These are phyloP conservation scores for Odontophorus gujanensis DNA, from an alignment of 2,113 vertebrate genomes.

Conservation along the genomic window DNA sequence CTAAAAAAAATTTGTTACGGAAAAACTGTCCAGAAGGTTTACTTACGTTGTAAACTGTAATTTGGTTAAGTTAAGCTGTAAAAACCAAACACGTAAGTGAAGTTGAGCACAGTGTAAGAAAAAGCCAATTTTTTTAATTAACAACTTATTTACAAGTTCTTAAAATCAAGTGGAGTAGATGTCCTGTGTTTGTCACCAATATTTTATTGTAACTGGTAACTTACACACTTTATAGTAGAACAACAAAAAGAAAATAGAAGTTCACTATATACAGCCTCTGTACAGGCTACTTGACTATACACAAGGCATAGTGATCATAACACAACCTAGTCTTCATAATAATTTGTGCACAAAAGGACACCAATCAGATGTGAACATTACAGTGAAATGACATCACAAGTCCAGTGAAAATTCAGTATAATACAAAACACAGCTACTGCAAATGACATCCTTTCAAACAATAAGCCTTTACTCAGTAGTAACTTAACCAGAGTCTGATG, in stretches of 20 bases:
- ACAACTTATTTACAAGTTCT: constrained; percentile 61
- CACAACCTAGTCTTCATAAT: constrained; percentile 79
- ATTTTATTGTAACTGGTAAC: constrained; percentile 93
- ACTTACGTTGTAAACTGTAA: not conserved
- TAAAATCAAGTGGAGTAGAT: constrained; percentile 62
- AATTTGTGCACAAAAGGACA: constrained; percentile 83
- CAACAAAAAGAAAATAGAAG: constrained; percentile 78
- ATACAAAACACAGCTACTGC: constrained; percentile 84
- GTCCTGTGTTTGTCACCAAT: constrained; percentile 80
- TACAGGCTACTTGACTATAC: constrained; percentile 81
- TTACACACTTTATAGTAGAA: constrained; percentile 83
- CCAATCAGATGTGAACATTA: constrained; percentile 82
- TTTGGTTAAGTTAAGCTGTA: constrained; percentile 46
- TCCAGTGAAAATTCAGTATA: constrained; percentile 84
- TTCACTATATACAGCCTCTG: constrained; percentile 82
- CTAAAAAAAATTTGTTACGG: constrained; percentile 34
- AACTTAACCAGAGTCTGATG: constrained; percentile 84
- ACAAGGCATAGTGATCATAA: constrained; percentile 82
- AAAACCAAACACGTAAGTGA: constrained; percentile 8
- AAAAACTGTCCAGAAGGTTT: constrained; percentile 37
- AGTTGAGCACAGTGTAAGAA: constrained; percentile 48
- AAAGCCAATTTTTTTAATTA: constrained; percentile 18
- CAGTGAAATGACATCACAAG: constrained; percentile 90
- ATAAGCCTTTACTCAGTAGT: constrained; percentile 77
- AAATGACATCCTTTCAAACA: constrained; percentile 74